Base-by-base conservation (phyloP, 1,140 invertebrate genomes). In the Acromyrmex echinatior region DNA sequence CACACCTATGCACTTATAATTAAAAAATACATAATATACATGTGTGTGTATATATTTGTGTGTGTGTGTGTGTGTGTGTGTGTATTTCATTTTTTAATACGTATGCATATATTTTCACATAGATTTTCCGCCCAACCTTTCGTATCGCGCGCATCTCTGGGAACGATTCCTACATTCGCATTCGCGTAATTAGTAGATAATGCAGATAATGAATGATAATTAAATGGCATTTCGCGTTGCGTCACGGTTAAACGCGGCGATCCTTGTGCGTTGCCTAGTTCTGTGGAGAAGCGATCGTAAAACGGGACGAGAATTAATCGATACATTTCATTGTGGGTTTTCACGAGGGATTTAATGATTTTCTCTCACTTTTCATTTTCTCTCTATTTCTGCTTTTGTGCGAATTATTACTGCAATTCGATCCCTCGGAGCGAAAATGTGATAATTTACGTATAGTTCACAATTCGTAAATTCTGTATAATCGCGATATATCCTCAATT, bases 151-250 rank as follows among this genome's bases (percentile, higher is more conserved):
- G 3, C 21, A 28, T 49, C 21, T 39, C 18, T 84, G 25, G 63
- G 14, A 28, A 60, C n/a, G 70, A 88, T 86, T 86, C 88, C 62
- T 78, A 31, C 58, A 21, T 74, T 65, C 62, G 56, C 21, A 39
- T 71, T 35, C 39, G 14, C 49, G 71, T 89, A 82, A 89, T 87
- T 82, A 80, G 45, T 62, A 84, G 80, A 84, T 84, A 84, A 84
- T 60, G 53, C 65, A 71, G 66, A 49, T 81, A 86, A 66, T 80
- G 73, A 39, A 82, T 76, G 70, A 74, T 87, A 89, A 89, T 90
- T 87, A 90, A 87, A 89, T 63, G 56, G 39, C 25, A 73, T 39
- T 82, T 82, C 39, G 39, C 39, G 51, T 90, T 82, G 88, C 84
- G 70, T 89, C 88, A 82, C 21, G 63, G 31, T 58, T 77, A 87